Evolutionary conservation across 2,888 invertebrate species (phyloP), one percentile per base, ranked within the genome.

Genomic region (Sepiola atlantica): DNA sequence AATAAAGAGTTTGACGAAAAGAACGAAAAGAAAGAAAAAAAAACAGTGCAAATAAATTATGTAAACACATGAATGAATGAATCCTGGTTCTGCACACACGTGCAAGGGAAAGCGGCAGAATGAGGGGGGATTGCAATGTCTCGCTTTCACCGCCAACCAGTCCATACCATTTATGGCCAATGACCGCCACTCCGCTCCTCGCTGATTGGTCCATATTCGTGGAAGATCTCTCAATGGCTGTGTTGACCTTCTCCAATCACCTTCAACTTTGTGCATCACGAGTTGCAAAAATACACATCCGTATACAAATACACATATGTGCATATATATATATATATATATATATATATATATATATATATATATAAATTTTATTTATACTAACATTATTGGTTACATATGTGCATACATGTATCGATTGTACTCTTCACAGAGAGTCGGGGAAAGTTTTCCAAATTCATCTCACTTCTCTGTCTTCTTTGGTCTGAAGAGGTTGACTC

Each of bases 251-350:
- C 77, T 77, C 77, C n/a, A n/a, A n/a, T 77, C 77, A 77, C 77
- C 77, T 77, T 77, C 77, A 77, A n/a, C 77, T 77, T 77, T 77
- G 77, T 77, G 77, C 77, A 77, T 77, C 77, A 77, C 77, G 77
- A 77, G 77, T 77, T 77, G n/a, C 12, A 14, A 14, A 28, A 77
- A n/a, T 77, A 77, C 24, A n/a, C n/a, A n/a, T 77, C 24, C 2
- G n/a, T 77, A 77, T 77, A n/a, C n/a, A n/a, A 24, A 77, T 28
- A 77, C n/a, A n/a, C n/a, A n/a, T 77, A n/a, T n/a, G n/a, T 77
- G 24, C n/a, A 77, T 77, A 6, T n/a, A 77, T 77, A n/a, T 77
- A 77, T 77, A n/a, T 77, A 77, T 77, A 77, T 77, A 77, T 28
- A 77, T 77, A 77, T n/a, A 77, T 77, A n/a, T 77, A 77, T 77